A percentile compares a stretch with the other conserved stretches of the same genome.
Evolutionary conservation across 2,797 vertebrate genomes (phyloP).

Genomic region (Platalea minor): DNA sequence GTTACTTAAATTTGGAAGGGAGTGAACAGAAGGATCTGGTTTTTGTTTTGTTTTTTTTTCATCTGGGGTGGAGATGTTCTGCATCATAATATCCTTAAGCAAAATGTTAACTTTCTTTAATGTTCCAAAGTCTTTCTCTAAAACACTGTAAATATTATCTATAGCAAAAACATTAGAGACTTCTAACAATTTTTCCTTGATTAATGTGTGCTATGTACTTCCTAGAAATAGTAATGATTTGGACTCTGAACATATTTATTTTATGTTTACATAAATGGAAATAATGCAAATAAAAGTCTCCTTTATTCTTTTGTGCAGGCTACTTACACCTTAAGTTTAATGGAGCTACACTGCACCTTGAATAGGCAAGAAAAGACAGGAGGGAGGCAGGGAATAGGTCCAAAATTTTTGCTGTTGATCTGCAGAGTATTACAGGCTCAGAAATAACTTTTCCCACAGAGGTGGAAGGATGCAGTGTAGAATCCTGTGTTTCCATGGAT

Average conservation of each 20-base stretch:
- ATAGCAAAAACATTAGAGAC: not conserved
- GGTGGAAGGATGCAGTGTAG: not conserved
- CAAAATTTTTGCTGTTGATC: not conserved
- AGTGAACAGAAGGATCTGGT: not conserved
- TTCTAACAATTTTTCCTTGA: not conserved
- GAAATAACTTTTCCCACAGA: not conserved
- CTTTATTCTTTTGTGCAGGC: not conserved
- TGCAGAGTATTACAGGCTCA: not conserved
- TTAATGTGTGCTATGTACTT: not conserved
- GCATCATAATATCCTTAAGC: conserved; percentile 44
- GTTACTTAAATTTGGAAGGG: not conserved
- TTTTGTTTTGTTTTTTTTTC: not conserved
- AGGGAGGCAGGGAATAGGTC: not conserved
- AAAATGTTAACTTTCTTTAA: not conserved
- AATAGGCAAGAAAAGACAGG: not conserved
- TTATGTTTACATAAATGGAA: not conserved
- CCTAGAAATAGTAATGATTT: not conserved
- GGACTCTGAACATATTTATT: not conserved
- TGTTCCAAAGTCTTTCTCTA: not conserved
- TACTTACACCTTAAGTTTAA: not conserved
- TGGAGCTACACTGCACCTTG: not conserved
- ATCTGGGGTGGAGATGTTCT: conserved; percentile 22
- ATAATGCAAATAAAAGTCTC: not conserved
- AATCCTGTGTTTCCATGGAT: not conserved
- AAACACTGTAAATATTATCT: not conserved